Evolutionary conservation across 35 echinoderm and acorn worm genomes (phyloP).

Genomic region (Apostichopus parvimensis): DNA sequence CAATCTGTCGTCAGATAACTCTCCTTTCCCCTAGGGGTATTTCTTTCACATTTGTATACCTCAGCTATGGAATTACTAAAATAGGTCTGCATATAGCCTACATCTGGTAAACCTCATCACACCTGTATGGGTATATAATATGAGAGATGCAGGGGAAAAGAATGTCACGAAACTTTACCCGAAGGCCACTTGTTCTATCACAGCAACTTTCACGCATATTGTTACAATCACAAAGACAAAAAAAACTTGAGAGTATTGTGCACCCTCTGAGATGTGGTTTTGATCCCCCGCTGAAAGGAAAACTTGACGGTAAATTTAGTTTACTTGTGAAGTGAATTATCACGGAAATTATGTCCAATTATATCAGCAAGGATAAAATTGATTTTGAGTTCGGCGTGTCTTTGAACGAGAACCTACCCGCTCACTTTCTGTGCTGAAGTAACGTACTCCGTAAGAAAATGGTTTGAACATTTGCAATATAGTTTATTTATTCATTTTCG

Average conservation of each 20-base stretch:
- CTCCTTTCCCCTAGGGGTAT: no score
- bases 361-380: background rate
- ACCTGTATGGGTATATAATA: no score
- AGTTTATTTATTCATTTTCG: no score
- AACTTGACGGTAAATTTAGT: background rate
- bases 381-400: background rate
- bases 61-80: no score
- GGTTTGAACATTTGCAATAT: background rate
- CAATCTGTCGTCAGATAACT: no score
- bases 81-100: no score
- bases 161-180: conserved; percentile 5
- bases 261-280: conserved; percentile 29
- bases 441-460: background rate
- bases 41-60: no score
- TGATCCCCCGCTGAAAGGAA: conserved; percentile 7
- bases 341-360: conserved; percentile 14
- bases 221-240: conserved; percentile 27
- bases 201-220: conserved; percentile 1
- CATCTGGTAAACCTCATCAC: no score
- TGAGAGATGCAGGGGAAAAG: background rate
- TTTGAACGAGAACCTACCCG: no score
- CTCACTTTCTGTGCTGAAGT: no score
- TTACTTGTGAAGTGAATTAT: conserved; percentile 19
- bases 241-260: background rate
- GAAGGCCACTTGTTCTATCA: background rate